These are phyloP conservation scores for Rhopalosiphum padi DNA, from an alignment of 1,140 invertebrate genomes.

Conservation along the genomic window DNA sequence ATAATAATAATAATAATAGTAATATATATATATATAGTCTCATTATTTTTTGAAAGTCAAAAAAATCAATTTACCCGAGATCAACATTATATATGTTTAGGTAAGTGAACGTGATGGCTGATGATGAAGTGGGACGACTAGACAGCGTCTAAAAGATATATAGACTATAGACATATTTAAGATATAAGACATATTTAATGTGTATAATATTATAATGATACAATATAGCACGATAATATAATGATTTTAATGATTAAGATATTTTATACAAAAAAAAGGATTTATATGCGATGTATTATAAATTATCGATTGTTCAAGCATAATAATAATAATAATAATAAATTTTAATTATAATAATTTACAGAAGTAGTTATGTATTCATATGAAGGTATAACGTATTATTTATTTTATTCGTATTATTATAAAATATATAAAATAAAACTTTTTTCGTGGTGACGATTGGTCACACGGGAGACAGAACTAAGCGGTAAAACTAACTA, in stretches of 20 bases:
- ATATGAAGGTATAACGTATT: not conserved
- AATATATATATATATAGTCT: not conserved
- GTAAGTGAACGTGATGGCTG: not conserved
- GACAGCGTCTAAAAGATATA: not conserved
- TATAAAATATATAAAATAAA: too few species aligned
- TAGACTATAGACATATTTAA: too few species aligned
- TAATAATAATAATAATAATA: too few species aligned
- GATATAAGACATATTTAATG: not conserved
- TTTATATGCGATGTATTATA: not conserved
- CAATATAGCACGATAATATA: not conserved
- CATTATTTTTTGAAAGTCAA: slow-evolving; percentile 1
- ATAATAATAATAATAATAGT: not conserved
- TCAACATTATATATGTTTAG: not conserved
- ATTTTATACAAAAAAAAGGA: not conserved
- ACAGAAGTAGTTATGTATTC: not conserved
- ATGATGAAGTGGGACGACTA: too few species aligned
- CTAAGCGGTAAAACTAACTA: too few species aligned
- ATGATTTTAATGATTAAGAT: not conserved
- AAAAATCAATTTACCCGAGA: not conserved
- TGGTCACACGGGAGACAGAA: too few species aligned
- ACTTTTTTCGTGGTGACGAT: too few species aligned
- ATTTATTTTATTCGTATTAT: too few species aligned
- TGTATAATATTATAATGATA: not conserved
- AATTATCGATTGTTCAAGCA: not conserved
- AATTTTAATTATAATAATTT: not conserved